These are phyloP conservation scores for Drosophila picticornis DNA, from an alignment of 2,888 invertebrate species.

Conservation along the genomic window DNA sequence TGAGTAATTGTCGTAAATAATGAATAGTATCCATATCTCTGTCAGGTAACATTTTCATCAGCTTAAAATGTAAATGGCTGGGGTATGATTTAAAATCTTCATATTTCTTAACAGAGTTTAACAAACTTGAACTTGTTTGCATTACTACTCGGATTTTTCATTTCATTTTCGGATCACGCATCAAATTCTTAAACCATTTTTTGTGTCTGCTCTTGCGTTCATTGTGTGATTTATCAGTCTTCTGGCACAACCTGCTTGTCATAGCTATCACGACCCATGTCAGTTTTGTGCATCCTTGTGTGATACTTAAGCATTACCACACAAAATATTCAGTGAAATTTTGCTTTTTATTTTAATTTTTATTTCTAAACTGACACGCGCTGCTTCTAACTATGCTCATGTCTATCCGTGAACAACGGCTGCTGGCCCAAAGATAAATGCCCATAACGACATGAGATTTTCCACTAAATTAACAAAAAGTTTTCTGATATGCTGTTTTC, in stretches of 20 bases:
- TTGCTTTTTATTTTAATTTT: background rate
- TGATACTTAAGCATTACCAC: constrained; percentile 18
- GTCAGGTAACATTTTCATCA: background rate
- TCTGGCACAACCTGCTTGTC: constrained; percentile 11
- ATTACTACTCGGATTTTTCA: background rate
- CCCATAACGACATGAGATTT: constrained; percentile 61
- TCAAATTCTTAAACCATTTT: background rate
- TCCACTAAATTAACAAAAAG: constrained; percentile 71
- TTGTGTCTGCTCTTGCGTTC: background rate
- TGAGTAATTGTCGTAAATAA: constrained; percentile 11
- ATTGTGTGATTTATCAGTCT: constrained; percentile 10
- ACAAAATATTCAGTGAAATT: constrained; percentile 3
- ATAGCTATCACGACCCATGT: constrained; percentile 31
- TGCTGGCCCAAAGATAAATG: constrained; percentile 45
- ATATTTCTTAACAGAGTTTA: background rate
- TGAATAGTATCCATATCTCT: background rate
- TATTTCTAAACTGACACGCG: constrained; percentile 18
- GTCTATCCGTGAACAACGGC: constrained; percentile 7
- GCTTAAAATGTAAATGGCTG: background rate
- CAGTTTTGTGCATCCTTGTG: constrained; percentile 27
- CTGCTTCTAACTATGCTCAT: constrained; percentile 18
- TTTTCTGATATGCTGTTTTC: constrained; percentile 60
- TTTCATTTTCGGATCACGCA: background rate
- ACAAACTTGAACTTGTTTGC: background rate
- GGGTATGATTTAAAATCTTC: background rate